Evolutionary conservation across 2,113 vertebrate species (phyloP).

Genomic region (Hyperoodon ampullatus): DNA sequence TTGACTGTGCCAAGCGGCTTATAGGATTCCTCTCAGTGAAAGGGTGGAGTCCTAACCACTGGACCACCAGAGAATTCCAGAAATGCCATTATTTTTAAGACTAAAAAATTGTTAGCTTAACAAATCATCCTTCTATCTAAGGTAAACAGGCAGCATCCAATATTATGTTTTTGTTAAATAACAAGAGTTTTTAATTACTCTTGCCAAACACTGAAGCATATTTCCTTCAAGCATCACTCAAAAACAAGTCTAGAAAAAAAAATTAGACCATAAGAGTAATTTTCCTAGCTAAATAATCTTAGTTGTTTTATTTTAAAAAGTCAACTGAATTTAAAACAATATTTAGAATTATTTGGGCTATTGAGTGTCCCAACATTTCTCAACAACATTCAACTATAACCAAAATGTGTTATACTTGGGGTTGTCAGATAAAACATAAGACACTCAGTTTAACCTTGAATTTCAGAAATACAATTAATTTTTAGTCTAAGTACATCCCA

Average conservation of each 20-base stretch:
- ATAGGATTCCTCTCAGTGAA: neutral
- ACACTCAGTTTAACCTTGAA: neutral
- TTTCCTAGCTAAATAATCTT: neutral
- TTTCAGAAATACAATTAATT: neutral
- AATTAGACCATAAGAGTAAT: neutral
- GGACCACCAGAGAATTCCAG: neutral
- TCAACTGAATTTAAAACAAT: constrained; percentile 19
- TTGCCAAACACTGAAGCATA: neutral
- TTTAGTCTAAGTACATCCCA: neutral
- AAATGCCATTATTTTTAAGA: neutral
- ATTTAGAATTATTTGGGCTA: neutral
- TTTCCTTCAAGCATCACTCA: neutral
- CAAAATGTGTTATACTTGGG: neutral
- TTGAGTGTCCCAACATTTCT: neutral
- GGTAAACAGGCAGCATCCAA: neutral
- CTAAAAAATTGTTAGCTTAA: neutral
- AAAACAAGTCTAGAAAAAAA: constrained; percentile 24
- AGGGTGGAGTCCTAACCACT: neutral
- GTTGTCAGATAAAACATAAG: neutral
- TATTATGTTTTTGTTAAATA: neutral
- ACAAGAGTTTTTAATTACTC: neutral
- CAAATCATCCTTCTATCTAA: neutral
- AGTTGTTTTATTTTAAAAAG: neutral
- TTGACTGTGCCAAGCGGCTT: neutral
- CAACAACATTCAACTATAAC: neutral